These are phyloP conservation scores for Lepisosteus osseus DNA, from an alignment of 2,113 vertebrate species.

Conservation along the genomic window DNA sequence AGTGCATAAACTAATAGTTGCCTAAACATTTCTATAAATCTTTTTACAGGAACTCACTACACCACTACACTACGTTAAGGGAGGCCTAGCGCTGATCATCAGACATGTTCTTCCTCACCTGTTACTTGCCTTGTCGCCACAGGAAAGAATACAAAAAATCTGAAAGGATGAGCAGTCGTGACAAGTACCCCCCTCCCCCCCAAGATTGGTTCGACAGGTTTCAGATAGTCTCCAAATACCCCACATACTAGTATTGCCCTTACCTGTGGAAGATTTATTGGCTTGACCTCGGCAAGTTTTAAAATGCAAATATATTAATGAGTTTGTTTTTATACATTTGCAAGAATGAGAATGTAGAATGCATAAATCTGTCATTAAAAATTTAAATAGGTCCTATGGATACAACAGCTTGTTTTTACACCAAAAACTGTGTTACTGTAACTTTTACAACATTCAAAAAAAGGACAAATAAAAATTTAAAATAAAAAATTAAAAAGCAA, in stretches of 20 bases:
- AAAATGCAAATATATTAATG: slow-evolving; percentile 75
- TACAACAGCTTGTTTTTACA: slow-evolving; percentile 73
- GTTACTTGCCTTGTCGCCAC: slow-evolving; percentile 87
- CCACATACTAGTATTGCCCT: slow-evolving; percentile 73
- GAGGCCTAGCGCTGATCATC: slow-evolving; percentile 75
- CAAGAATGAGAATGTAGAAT: slow-evolving; percentile 65
- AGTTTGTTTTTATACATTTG: slow-evolving; percentile 60
- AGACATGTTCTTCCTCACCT: slow-evolving; percentile 79
- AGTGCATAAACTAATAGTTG: slow-evolving; percentile 82
- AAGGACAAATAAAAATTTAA: slow-evolving; percentile 21
- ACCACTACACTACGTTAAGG: slow-evolving; percentile 76
- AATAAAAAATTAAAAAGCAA: slow-evolving; percentile 55
- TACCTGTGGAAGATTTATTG: slow-evolving; percentile 72
- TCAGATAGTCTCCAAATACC: slow-evolving; percentile 79
- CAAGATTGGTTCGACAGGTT: slow-evolving; percentile 74
- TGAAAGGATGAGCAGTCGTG: slow-evolving; percentile 46
- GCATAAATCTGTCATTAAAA: slow-evolving; percentile 73
- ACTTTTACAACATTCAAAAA: slow-evolving; percentile 23
- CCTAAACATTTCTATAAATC: slow-evolving; percentile 78
- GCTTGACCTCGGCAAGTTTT: slow-evolving; percentile 67
- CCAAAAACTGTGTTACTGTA: slow-evolving; percentile 59
- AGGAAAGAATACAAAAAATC: slow-evolving; percentile 67
- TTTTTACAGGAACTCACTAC: slow-evolving; percentile 84
- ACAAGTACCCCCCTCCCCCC: slow-evolving; percentile 59
- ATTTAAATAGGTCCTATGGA: slow-evolving; percentile 84